A percentile compares a stretch with the other conserved stretches of the same genome.
phyloP scores from a whole-genome alignment of 2,797 vertebrate species.

The Macropodus opercularis region DNA sequence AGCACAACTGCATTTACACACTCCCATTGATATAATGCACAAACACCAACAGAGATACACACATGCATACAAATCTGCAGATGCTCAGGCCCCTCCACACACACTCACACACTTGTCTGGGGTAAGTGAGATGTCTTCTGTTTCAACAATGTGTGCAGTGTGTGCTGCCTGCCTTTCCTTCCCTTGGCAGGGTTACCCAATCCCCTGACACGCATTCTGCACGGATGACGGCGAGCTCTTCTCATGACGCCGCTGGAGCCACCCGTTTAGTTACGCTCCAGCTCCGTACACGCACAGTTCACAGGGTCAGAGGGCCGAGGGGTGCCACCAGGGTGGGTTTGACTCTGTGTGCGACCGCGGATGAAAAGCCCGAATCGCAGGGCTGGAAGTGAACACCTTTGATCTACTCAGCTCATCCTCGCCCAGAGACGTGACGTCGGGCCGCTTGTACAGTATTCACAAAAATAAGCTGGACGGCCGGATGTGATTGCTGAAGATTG shows the following conservation, averaged over 20 bases:
- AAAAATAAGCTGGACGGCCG: slow-evolving; percentile 47
- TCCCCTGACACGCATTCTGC: slow-evolving; percentile 81
- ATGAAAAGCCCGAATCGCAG: slow-evolving; percentile 39
- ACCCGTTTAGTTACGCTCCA: slow-evolving; percentile 78
- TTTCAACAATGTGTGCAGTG: slow-evolving; percentile 81
- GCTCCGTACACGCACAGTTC: slow-evolving; percentile 78
- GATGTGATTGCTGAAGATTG: slow-evolving; percentile 27
- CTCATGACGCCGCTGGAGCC: slow-evolving; percentile 79
- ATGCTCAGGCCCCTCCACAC: slow-evolving; percentile 30
- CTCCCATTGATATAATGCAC: slow-evolving; percentile 3
- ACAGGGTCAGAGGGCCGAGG: slow-evolving; percentile 69
- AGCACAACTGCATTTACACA: slow-evolving; percentile 10
- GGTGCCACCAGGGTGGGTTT: slow-evolving; percentile 26
- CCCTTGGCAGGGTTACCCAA: slow-evolving; percentile 76
- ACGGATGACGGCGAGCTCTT: slow-evolving; percentile 75
- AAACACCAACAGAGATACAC: slow-evolving; percentile 16
- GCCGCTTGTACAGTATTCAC: slow-evolving; percentile 25
- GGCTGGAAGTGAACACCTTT: slow-evolving; percentile 51
- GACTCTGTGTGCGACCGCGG: slow-evolving; percentile 38
- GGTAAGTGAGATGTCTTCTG: slow-evolving; percentile 80
- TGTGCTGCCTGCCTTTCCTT: slow-evolving; percentile 68
- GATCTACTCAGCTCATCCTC: slow-evolving; percentile 46
- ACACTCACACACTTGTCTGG: slow-evolving; percentile 66
- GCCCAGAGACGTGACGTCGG: slow-evolving; percentile 28
- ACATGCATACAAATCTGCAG: slow-evolving; percentile 30